phyloP scores from a whole-genome alignment of 2,888 invertebrate species.

The Fabriciana adippe region DNA sequence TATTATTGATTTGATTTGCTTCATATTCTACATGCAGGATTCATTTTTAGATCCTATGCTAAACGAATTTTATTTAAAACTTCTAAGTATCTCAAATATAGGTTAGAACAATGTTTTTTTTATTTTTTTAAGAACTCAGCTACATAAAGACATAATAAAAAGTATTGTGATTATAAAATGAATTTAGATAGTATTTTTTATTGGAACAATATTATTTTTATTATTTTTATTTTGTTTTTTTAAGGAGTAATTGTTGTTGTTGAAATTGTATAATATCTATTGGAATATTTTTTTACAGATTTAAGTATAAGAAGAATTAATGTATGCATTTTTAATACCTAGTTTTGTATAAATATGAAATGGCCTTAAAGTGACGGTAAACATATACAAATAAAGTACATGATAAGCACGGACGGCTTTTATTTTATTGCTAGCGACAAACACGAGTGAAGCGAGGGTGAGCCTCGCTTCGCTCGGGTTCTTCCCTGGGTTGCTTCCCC shows the following conservation, averaged over 20 bases:
- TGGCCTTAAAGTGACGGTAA: slow-evolving; percentile 31
- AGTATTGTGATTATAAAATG: slow-evolving; percentile 3
- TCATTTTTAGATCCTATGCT: not conserved
- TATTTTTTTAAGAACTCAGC: slow-evolving; percentile 1
- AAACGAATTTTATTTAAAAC: not conserved
- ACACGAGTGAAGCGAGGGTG: too few relatives aligned
- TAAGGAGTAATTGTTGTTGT: slow-evolving; percentile 14
- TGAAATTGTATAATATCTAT: slow-evolving; percentile 18
- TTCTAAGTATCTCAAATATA: not conserved
- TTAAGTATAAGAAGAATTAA: slow-evolving; percentile 16
- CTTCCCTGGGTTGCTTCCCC: too few relatives aligned
- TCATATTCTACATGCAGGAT: not conserved
- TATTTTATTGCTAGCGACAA: too few relatives aligned
- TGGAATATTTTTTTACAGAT: slow-evolving; percentile 27
- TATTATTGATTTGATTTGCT: not conserved
- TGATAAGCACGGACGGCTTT: slow-evolving; percentile 10
- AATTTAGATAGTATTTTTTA: slow-evolving; percentile 2
- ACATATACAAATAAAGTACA: slow-evolving; percentile 30
- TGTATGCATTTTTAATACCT: slow-evolving; percentile 28
- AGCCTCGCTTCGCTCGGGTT: too few relatives aligned
- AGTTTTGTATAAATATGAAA: slow-evolving; percentile 35
- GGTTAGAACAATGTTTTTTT: not conserved
- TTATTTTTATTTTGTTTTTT: slow-evolving; percentile 15
- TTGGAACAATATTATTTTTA: slow-evolving; percentile 14
- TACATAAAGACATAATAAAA: slow-evolving; percentile 4